These are phyloP conservation scores for Drosophila sturtevanti DNA, from an alignment of 1,140 invertebrate genomes.

Conservation along the genomic window DNA sequence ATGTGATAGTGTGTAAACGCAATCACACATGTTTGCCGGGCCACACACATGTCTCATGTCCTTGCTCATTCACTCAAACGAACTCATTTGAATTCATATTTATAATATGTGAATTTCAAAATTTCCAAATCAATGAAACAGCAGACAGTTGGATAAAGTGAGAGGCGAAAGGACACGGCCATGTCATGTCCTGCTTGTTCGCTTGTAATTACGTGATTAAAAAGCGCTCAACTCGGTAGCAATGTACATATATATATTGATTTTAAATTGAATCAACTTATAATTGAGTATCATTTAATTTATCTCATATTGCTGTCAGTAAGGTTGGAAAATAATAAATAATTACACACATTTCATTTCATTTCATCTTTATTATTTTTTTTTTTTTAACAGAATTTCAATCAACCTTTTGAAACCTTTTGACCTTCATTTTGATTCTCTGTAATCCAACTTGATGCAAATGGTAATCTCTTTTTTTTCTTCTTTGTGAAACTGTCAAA, in stretches of 20 bases:
- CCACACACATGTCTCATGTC: constrained; percentile 10
- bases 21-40: constrained; percentile 38
- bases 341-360: constrained; percentile 2
- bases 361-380: not conserved
- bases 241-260: constrained; percentile 21
- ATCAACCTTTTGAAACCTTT: not conserved
- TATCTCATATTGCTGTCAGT: not conserved
- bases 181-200: constrained; percentile 17
- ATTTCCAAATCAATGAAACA: constrained; percentile 4
- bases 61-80: constrained; percentile 20
- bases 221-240: constrained; percentile 24
- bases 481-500: not conserved
- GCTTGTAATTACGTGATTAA: constrained; percentile 53
- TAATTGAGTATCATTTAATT: constrained; percentile 36
- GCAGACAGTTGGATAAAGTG: not conserved
- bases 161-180: not conserved
- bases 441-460: not conserved
- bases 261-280: constrained; percentile 42
- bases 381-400: too few relatives aligned
- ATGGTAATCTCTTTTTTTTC: not conserved
- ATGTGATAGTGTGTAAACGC: not conserved
- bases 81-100: constrained; percentile 47
- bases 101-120: constrained; percentile 26
- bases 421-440: not conserved
- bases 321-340: not conserved